These are phyloP conservation scores for Nematostella vectensis DNA, from an alignment of 92 coral and sea anemone species.

Conservation along the genomic window DNA sequence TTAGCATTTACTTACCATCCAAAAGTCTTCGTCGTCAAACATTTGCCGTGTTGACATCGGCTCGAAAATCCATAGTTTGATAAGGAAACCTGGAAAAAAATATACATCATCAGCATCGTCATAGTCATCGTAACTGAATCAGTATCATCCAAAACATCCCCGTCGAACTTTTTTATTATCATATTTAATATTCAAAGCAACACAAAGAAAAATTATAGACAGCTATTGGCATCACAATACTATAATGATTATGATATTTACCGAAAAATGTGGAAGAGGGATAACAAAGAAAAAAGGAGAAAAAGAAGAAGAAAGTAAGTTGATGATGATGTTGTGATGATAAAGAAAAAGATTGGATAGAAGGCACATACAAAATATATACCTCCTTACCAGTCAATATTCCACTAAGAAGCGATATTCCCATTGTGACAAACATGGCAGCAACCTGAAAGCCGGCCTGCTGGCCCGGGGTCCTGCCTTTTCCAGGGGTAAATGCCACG, in stretches of 20 bases:
- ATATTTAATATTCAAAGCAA: too few relatives aligned
- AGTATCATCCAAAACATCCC: not conserved
- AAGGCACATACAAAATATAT: too few relatives aligned
- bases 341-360: too few relatives aligned
- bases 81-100: not conserved
- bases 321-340: too few relatives aligned
- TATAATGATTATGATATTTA: too few relatives aligned
- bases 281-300: too few relatives aligned
- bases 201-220: too few relatives aligned
- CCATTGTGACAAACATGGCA: slow-evolving; percentile 63
- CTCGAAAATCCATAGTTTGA: not conserved
- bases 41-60: not conserved
- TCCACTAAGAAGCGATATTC: slow-evolving; percentile 57
- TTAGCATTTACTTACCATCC: not conserved
- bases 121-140: too few relatives aligned
- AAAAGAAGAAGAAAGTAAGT: not conserved
- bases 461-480: slow-evolving; percentile 59
- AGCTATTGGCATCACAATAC: too few relatives aligned
- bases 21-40: not conserved
- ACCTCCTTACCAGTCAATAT: slow-evolving; percentile 67
- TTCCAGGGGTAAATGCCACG: slow-evolving; percentile 54
- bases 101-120: not conserved
- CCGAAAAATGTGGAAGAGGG: too few relatives aligned
- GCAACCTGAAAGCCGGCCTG: slow-evolving; percentile 85
- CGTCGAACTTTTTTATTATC: too few relatives aligned